A percentile compares a stretch with the other conserved stretches of the same genome.
phyloP scores from a whole-genome alignment of 2,113 vertebrate species.

The Cacatua alba region DNA sequence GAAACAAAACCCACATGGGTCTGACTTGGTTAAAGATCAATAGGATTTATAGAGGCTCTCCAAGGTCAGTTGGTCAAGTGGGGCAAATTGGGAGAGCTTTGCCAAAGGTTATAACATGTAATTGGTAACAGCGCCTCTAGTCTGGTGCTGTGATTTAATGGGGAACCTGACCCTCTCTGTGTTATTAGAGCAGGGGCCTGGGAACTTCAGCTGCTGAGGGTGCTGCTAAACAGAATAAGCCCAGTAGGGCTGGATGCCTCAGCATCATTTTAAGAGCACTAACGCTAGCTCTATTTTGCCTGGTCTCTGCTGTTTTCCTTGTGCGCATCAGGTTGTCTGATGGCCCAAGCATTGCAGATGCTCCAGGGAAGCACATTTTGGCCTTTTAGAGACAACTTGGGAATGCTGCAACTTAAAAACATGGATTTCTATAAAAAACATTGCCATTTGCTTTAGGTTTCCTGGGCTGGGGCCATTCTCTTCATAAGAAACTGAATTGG shows the following conservation, averaged over 20 bases:
- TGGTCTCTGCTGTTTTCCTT: background rate
- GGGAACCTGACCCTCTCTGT: background rate
- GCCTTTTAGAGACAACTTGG: background rate
- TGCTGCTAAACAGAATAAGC: background rate
- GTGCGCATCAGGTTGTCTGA: no score
- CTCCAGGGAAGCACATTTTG: background rate
- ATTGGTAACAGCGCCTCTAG: slow-evolving; percentile 6
- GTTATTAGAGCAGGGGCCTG: background rate
- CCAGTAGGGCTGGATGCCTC: background rate
- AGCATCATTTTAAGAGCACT: background rate
- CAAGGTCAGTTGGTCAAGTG: slow-evolving; percentile 54
- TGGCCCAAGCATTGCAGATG: background rate
- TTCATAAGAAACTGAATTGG: background rate
- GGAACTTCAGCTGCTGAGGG: background rate
- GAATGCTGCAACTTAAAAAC: background rate
- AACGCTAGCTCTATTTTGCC: background rate
- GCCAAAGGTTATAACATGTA: background rate
- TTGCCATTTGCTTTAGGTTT: background rate
- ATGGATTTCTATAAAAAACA: rapidly evolving
- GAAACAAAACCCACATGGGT: background rate
- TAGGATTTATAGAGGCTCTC: slow-evolving; percentile 3
- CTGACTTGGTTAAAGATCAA: background rate
- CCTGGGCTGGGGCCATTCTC: background rate
- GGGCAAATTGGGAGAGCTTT: background rate
- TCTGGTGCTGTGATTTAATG: background rate